A percentile compares a stretch with the other conserved stretches of the same genome.
Evolutionary conservation across 2,888 invertebrate genomes (phyloP).

Genomic region (Chloroclysta siterata): DNA sequence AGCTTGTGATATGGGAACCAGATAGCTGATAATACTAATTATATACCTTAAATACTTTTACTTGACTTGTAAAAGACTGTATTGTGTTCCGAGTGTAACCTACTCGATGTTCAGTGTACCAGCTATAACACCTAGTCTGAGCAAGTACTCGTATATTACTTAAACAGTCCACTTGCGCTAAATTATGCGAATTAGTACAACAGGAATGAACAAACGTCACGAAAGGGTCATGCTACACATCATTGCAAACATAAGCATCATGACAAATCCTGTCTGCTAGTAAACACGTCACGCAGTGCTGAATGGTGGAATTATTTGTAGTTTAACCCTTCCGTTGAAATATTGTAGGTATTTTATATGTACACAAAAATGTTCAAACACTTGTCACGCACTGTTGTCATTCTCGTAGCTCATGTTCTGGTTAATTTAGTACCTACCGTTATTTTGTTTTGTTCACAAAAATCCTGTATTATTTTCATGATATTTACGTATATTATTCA

Average conservation of each 20-base stretch:
- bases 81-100: no score
- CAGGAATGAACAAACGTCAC: constrained; percentile 29
- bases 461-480: neutral
- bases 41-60: no score
- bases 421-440: neutral
- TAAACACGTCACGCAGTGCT: neutral
- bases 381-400: constrained; percentile 31
- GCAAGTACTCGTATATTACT: constrained; percentile 29
- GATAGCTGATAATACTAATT: no score
- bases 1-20: no score
- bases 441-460: neutral
- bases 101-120: constrained; percentile 5
- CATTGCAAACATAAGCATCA: neutral
- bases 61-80: no score
- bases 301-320: neutral
- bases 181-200: constrained; percentile 40
- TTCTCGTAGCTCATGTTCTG: constrained; percentile 6
- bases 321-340: constrained; percentile 7
- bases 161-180: constrained; percentile 36
- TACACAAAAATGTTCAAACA: constrained; percentile 27
- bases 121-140: constrained; percentile 6
- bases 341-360: constrained; percentile 19
- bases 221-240: constrained; percentile 20
- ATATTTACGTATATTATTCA: no score
- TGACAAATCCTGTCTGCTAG: neutral